Evolutionary conservation across 35 echinoderm and acorn worm genomes (phyloP), one percentile per base, ranked within the genome.

Genomic region (Ophiothrix spiculata): DNA sequence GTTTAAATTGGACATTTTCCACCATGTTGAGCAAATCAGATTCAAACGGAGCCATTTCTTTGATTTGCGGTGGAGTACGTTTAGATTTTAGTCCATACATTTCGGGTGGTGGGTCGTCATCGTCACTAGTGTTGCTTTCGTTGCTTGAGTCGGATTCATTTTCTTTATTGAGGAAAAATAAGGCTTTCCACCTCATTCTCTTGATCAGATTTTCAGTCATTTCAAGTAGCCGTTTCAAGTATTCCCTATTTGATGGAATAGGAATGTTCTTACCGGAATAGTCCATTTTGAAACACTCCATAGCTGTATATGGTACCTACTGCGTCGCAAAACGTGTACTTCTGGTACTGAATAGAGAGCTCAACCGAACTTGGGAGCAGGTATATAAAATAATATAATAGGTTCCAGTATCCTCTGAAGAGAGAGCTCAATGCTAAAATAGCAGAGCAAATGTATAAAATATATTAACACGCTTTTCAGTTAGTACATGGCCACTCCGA

Each of bases 241-340:
- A 87, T 31, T 78, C 85, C 0, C 63, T 42, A 23, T 33, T 32
- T 1, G 56, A 31, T 39, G 85, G 85, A n/a, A 78, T 3, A 2
- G 85, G 85, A 4, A 87, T 77, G 74, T 87, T 87, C 33, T 87
- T 87, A 29, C 75, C 83, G 4, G 83, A 85, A 13, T 85, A 85
- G 83, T 85, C 83, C 56, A 85, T 15, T 19, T 35, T 85, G 42
- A 85, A 85, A 32, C 17, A 15, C 8, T 85, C 83, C 56, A 85
- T 85, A 19, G 29, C 56, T 56, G 25, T 33, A n/a, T n/a, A n/a
- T n/a, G 15, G 29, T 78, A 21, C 15, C 19, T 37, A 78, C 29
- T 28, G 37, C 80, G n/a, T n/a, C n/a, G n/a, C n/a, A n/a, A n/a
- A n/a, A n/a, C n/a, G n/a, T 36, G 33, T 37, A 39, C 34, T 37